Conservation (phyloP, 2,888 invertebrate genomes). For the Linyphia triangularis region DNA sequence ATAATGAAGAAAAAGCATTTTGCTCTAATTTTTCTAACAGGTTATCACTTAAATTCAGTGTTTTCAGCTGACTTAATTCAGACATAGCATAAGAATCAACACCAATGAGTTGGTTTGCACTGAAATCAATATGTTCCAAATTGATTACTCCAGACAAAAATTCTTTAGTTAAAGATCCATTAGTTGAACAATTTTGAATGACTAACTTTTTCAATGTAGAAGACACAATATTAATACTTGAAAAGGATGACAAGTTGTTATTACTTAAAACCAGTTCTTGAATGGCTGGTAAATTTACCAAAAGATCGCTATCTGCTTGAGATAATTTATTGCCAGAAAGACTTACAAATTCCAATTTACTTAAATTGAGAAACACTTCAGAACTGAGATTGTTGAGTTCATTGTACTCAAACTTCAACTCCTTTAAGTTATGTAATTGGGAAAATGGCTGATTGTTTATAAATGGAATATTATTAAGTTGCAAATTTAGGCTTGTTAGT, state of each 20-base stretch:
- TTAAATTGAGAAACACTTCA: constrained; percentile 3
- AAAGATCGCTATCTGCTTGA: not conserved
- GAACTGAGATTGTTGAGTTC: not conserved
- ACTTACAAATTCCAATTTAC: constrained; percentile 28
- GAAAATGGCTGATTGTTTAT: constrained; percentile 4
- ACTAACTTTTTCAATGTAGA: constrained; percentile 1
- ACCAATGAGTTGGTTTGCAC: constrained; percentile 8
- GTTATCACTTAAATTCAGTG: constrained; percentile 34
- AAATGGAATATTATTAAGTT: constrained; percentile 17
- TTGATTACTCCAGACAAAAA: constrained; percentile 2
- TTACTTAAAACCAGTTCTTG: constrained; percentile 4
- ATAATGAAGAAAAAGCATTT: constrained; percentile 34
- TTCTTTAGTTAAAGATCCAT: constrained; percentile 9
- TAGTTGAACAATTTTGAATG: constrained; percentile 6
- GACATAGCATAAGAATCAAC: constrained; percentile 14
- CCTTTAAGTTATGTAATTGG: constrained; percentile 12
- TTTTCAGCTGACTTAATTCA: not conserved
- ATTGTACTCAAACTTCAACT: constrained; percentile 16
- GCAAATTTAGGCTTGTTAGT: constrained; percentile 9
- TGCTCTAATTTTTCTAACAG: constrained; percentile 1
- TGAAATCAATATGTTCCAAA: constrained; percentile 21
- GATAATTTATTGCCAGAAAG: constrained; percentile 7
- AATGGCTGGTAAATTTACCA: constrained; percentile 23
- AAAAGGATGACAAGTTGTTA: constrained; percentile 30
- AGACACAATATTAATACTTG: constrained; percentile 14